phyloP scores from a whole-genome alignment of 1,140 invertebrate species.

The Potamilus streckersoni region DNA sequence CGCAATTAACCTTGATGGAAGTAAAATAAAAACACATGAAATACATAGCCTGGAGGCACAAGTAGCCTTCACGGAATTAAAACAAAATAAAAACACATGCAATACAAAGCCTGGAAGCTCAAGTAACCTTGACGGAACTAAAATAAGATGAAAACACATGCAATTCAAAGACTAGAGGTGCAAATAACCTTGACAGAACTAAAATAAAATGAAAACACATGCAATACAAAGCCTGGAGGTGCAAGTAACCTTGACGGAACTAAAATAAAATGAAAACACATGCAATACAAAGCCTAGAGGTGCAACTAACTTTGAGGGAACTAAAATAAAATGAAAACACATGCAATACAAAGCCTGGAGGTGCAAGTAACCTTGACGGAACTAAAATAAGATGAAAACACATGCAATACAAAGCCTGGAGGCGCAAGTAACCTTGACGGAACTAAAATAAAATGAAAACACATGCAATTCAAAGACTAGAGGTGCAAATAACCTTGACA shows the following conservation, averaged over 20 bases:
- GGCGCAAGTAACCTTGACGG: slow-evolving; percentile 90
- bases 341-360: slow-evolving; percentile 86
- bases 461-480: slow-evolving; percentile 81
- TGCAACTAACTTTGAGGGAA: slow-evolving; percentile 94
- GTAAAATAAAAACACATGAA: slow-evolving; percentile 52
- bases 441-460: slow-evolving; percentile 71
- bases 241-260: slow-evolving; percentile 92
- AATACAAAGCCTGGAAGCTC: slow-evolving; percentile 91
- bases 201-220: slow-evolving; percentile 30
- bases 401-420: slow-evolving; percentile 85
- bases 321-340: slow-evolving; percentile 50
- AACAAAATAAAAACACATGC: slow-evolving; percentile 23
- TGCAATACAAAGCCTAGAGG: slow-evolving; percentile 86
- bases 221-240: slow-evolving; percentile 89
- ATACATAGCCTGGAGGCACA: slow-evolving; percentile 89
- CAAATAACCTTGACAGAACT: slow-evolving; percentile 92
- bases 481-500: slow-evolving; percentile 91
- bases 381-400: slow-evolving; percentile 67
- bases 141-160: slow-evolving; percentile 24
- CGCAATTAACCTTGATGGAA: slow-evolving; percentile 94
- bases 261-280: slow-evolving; percentile 43
- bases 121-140: slow-evolving; percentile 92
- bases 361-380: slow-evolving; percentile 92
- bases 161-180: slow-evolving; percentile 90
- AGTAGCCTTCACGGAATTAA: slow-evolving; percentile 90